Evolutionary conservation across 2,888 invertebrate species (phyloP).

Genomic region (Himalopsyche tibetana): DNA sequence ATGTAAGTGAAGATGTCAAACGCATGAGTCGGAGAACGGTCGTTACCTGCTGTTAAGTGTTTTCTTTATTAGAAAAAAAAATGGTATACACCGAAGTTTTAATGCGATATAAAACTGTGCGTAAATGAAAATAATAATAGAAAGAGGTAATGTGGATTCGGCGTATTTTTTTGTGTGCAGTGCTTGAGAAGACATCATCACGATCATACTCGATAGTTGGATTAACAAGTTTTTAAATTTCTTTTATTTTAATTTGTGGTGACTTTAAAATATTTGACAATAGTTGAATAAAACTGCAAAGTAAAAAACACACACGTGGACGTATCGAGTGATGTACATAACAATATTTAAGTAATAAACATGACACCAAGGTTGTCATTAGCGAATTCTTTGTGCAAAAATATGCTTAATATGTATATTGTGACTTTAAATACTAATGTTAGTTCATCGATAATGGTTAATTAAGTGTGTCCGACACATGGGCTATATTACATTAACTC

Average conservation of each 20-base stretch:
- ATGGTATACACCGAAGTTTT: constrained; percentile 9
- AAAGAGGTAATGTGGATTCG: neutral
- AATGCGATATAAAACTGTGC: constrained; percentile 37
- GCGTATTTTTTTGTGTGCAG: neutral
- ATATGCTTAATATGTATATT: too few species aligned
- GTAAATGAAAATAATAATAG: neutral
- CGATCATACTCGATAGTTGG: neutral
- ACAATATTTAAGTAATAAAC: too few species aligned
- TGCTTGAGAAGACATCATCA: neutral
- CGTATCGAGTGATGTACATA: too few species aligned
- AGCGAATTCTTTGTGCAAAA: too few species aligned
- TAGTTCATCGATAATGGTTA: too few species aligned
- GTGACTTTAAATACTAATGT: too few species aligned
- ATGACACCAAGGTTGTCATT: too few species aligned
- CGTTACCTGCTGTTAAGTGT: constrained; percentile 4
- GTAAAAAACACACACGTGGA: too few species aligned
- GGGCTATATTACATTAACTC: neutral
- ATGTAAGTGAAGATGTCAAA: neutral
- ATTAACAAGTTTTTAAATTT: too few species aligned
- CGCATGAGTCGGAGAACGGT: neutral
- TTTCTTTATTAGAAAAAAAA: neutral
- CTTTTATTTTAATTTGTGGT: too few species aligned
- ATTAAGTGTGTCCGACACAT: neutral
- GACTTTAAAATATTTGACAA: too few species aligned
- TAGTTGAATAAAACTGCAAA: too few species aligned